phyloP scores from a whole-genome alignment of 2,113 vertebrate genomes.

The Oceanites oceanicus region DNA sequence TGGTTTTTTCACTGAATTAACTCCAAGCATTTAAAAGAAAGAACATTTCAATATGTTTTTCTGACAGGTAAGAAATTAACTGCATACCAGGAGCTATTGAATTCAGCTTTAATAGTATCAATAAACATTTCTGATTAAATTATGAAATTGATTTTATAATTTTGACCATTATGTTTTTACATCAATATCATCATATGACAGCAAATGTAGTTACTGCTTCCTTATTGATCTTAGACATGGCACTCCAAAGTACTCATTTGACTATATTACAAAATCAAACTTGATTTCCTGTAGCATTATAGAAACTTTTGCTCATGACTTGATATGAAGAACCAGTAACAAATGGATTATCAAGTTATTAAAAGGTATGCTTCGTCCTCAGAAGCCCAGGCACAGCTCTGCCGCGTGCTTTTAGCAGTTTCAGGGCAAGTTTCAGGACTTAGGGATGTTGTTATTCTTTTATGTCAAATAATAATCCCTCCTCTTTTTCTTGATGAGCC shows the following conservation, averaged over 20 bases:
- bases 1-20: constrained; percentile 65
- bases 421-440: constrained; percentile 28
- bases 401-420: constrained; percentile 3
- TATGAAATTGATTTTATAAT: constrained; percentile 98
- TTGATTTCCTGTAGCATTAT: constrained; percentile 84
- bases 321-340: constrained; percentile 59
- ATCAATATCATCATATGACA: constrained; percentile 86
- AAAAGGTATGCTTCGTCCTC: constrained; percentile 54
- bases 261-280: constrained; percentile 97
- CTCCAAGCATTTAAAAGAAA: constrained; percentile 71
- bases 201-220: constrained; percentile 93
- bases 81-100: constrained; percentile 80
- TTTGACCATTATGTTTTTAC: constrained; percentile 84
- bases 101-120: constrained; percentile 84
- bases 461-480: constrained; percentile 23
- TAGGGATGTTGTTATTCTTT: constrained; percentile 33
- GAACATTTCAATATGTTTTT: constrained; percentile 77
- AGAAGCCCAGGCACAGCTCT: constrained; percentile 29
- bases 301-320: constrained; percentile 76
- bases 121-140: constrained; percentile 96
- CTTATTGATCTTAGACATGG: constrained; percentile 89
- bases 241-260: constrained; percentile 82
- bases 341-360: constrained; percentile 72
- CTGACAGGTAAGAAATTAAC: constrained; percentile 83
- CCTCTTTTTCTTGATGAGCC: constrained; percentile 23